These are phyloP conservation scores for Oligia latruncula DNA, from an alignment of 2,888 invertebrate genomes.

Conservation along the genomic window DNA sequence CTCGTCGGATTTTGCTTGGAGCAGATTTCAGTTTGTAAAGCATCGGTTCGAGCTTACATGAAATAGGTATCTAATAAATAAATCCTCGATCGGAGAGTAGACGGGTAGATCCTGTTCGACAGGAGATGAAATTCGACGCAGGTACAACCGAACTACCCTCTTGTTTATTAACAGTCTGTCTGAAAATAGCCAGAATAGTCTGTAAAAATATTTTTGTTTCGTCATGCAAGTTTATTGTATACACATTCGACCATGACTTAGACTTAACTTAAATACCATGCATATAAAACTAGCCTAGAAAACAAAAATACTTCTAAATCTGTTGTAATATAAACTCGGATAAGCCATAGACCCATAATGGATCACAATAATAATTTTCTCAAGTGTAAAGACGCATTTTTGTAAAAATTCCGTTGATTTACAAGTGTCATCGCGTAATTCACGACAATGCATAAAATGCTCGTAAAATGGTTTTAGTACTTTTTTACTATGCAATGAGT, in stretches of 20 bases:
- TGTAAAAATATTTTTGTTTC: constrained; percentile 39
- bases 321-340: constrained; percentile 46
- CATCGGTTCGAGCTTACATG: constrained; percentile 8
- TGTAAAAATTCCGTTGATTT: constrained; percentile 44
- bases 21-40: constrained; percentile 24
- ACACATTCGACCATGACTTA: constrained; percentile 58
- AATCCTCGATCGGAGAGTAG: constrained; percentile 1
- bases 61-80: constrained; percentile 37
- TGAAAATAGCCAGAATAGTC: background rate
- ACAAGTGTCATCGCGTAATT: constrained; percentile 46
- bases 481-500: constrained; percentile 55
- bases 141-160: background rate
- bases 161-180: constrained; percentile 4
- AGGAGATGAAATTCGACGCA: constrained; percentile 17
- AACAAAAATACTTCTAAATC: constrained; percentile 42
- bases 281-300: constrained; percentile 50
- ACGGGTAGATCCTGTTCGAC: background rate
- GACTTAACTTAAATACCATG: constrained; percentile 33
- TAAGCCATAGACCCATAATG: constrained; percentile 11
- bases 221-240: constrained; percentile 29
- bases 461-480: constrained; percentile 57
- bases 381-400: constrained; percentile 8
- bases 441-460: constrained; percentile 60
- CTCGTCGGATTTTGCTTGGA: background rate
- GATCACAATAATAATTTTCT: constrained; percentile 20